Conservation (phyloP, 37 sponge, comb jelly and placozoan species). For the Halichondria panicea region DNA sequence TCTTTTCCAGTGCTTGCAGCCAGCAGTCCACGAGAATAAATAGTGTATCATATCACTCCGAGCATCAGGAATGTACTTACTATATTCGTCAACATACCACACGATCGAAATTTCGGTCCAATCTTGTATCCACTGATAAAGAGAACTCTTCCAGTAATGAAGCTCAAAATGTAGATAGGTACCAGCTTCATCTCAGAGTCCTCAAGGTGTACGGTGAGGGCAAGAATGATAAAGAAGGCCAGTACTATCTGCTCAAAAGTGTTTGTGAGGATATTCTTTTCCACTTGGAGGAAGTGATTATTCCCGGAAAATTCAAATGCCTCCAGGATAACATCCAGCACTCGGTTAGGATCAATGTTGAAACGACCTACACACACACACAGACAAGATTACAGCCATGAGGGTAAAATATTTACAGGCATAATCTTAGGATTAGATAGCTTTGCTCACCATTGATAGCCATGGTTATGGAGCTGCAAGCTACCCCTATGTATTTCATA, state of each 20-base stretch:
- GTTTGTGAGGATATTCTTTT: constrained; percentile 55
- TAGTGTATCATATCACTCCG: constrained; percentile 17
- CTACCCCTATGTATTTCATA: too few relatives aligned
- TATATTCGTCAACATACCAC: constrained; percentile 52
- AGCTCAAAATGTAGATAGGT: constrained; percentile 31
- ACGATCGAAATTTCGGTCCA: constrained; percentile 34
- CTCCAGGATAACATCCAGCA: constrained; percentile 93
- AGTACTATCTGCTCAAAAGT: constrained; percentile 56
- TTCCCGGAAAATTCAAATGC: constrained; percentile 82
- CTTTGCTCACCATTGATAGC: background rate
- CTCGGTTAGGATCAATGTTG: constrained; percentile 96
- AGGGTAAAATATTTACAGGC: too few relatives aligned
- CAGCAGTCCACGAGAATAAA: constrained; percentile 46
- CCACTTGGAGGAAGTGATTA: constrained; percentile 26
- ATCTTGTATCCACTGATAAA: constrained; percentile 60
- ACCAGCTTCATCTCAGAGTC: constrained; percentile 57
- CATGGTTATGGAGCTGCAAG: background rate
- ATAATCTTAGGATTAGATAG: too few relatives aligned
- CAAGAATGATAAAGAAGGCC: constrained; percentile 1
- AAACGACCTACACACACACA: constrained; percentile 74
- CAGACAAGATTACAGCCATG: background rate
- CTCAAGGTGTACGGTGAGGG: constrained; percentile 32
- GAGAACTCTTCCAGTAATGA: constrained; percentile 45
- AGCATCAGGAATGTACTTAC: background rate
- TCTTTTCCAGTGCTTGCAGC: constrained; percentile 9